These are phyloP conservation scores for Danaus melanippus DNA, from an alignment of 1,140 invertebrate genomes.

Conservation along the genomic window DNA sequence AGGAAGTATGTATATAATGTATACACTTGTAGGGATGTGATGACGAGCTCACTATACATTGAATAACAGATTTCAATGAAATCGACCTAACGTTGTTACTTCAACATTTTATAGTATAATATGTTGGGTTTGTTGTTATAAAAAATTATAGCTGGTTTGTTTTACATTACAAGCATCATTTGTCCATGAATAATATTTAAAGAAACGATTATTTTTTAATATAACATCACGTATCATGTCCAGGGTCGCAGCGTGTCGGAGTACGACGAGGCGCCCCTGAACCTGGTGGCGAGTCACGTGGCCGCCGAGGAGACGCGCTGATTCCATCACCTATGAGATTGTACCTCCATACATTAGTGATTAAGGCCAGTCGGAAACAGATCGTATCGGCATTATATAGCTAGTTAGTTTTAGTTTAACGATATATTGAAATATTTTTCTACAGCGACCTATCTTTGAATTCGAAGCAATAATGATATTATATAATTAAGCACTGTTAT, in stretches of 20 bases:
- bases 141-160: background rate
- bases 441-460: background rate
- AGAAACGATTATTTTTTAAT: no score
- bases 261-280: slow-evolving; percentile 67
- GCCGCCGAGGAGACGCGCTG: slow-evolving; percentile 68
- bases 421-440: slow-evolving; percentile 11
- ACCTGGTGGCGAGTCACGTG: slow-evolving; percentile 64
- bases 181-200: background rate
- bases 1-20: no score
- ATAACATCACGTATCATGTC: slow-evolving; percentile 2
- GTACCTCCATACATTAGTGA: slow-evolving; percentile 12
- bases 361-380: slow-evolving; percentile 25
- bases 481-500: no score
- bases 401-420: slow-evolving; percentile 1
- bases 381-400: slow-evolving; percentile 25
- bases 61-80: no score
- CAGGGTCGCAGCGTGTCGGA: slow-evolving; percentile 54
- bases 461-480: no score
- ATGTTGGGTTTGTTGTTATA: background rate
- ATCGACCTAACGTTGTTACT: no score
- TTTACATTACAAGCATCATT: background rate
- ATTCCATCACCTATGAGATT: slow-evolving; percentile 25
- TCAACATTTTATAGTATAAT: no score
- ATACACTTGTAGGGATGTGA: no score
- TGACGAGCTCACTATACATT: no score